Percentiles rank a stretch among this genome's conserved stretches.
Conservation (phyloP, 2,888 invertebrate species). For the Napeogenes inachia region DNA sequence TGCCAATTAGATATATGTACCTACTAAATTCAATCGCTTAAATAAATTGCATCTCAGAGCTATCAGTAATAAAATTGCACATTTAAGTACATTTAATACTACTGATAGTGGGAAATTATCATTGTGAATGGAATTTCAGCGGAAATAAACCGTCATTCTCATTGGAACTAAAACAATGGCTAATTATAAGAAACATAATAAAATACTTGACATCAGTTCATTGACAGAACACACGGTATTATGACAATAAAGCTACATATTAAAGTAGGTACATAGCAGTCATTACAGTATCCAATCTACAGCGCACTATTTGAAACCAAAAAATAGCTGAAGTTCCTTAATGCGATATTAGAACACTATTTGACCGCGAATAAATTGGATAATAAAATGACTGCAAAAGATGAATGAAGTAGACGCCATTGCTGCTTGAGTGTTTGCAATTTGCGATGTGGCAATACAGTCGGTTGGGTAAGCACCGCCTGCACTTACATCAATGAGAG, state of each 20-base stretch:
- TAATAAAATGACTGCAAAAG: slow-evolving; percentile 19
- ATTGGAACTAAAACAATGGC: background rate
- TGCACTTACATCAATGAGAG: slow-evolving; percentile 28
- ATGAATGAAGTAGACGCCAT: slow-evolving; percentile 58
- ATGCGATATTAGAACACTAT: no score
- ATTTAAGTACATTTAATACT: no score
- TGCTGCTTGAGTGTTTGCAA: slow-evolving; percentile 45
- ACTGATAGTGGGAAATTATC: no score
- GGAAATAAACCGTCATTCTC: background rate
- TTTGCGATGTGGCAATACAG: slow-evolving; percentile 43
- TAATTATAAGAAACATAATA: slow-evolving; percentile 3
- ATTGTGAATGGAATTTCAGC: background rate
- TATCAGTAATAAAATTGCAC: no score
- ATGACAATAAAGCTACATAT: background rate
- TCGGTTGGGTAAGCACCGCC: slow-evolving; percentile 41
- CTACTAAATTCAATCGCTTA: no score
- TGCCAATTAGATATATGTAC: no score
- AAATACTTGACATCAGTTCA: slow-evolving; percentile 21
- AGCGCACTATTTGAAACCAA: no score
- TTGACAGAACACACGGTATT: slow-evolving; percentile 21
- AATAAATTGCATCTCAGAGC: no score
- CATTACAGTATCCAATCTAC: no score
- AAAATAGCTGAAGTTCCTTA: no score
- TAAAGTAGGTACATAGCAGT: background rate
- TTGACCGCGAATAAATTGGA: no score